Percentiles rank a stretch among this genome's conserved stretches.
Evolutionary conservation across 1,140 invertebrate genomes (phyloP).

Genomic region (Fopius arisanus): DNA sequence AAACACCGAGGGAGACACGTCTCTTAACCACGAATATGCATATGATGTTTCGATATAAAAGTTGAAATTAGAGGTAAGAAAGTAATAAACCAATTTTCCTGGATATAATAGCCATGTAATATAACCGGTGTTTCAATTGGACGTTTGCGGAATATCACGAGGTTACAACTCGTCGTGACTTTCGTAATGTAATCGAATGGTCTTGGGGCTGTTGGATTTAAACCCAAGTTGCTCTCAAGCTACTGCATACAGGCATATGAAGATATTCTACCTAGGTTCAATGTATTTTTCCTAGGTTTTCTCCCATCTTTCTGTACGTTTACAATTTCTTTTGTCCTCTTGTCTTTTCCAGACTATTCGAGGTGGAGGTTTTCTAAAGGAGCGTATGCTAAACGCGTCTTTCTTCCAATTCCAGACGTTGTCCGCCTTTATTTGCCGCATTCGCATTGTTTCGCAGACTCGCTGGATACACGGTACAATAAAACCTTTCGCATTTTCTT

Average conservation of each 20-base stretch:
- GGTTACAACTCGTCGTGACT: conserved; percentile 29
- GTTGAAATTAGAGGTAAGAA: conserved; percentile 26
- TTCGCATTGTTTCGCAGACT: conserved; percentile 39
- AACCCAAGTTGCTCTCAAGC: background rate
- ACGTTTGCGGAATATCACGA: conserved; percentile 18
- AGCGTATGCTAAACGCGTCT: conserved; percentile 46
- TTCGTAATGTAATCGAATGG: conserved; percentile 34
- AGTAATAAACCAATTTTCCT: conserved; percentile 44
- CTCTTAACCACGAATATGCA: background rate
- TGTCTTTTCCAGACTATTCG: background rate
- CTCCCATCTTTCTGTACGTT: background rate
- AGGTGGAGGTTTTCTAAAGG: conserved; percentile 27
- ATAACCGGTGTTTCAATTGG: conserved; percentile 31
- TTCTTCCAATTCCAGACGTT: conserved; percentile 36
- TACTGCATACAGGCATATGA: background rate
- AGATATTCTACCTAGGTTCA: background rate
- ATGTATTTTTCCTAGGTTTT: background rate
- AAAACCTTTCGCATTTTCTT: background rate
- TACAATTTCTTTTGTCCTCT: conserved; percentile 21
- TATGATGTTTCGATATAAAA: conserved; percentile 1
- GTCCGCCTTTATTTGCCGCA: conserved; percentile 25
- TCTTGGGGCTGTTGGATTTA: background rate
- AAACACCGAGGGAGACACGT: background rate
- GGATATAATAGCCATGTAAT: conserved; percentile 33
- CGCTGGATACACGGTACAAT: background rate